Evolutionary conservation across 2,113 vertebrate genomes (phyloP), one percentile per base, ranked within the genome.

Genomic region (Apeltes quadracus): DNA sequence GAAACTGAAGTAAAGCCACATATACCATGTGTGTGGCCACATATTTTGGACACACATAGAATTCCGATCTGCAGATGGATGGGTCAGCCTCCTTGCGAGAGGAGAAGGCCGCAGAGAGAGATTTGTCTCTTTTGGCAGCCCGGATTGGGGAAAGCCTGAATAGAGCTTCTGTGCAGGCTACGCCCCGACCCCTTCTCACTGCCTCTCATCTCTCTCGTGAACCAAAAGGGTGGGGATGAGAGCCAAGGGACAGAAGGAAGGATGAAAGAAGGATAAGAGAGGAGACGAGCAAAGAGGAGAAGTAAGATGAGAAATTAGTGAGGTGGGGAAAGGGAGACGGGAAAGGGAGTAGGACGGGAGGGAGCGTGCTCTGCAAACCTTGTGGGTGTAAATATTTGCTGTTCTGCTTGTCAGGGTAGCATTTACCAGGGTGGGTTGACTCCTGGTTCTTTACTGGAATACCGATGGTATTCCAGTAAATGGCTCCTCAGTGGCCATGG

Each of bases 321-420:
- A 46, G 34, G 50, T 61, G 68, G 43, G 76, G 74, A 81, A 72
- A 66, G 44, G 25, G 32, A 53, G 53, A 78, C 29, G 69, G 22
- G 41, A 74, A 66, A 68, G 59, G 58, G 63, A 67, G 25, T 72
- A 54, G n/a, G 44, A 77, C 80, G 68, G 69, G 65, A 50, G 39
- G 75, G 66, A 75, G 75, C 43, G 72, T 53, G 79, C 73, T 55
- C 50, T 53, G 88, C 65, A 83, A 72, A 89, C 78, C 78, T 75
- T 78, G 80, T 75, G 64, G 87, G 88, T 87, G 91, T 93, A 93
- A 94, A 94, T 94, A 92, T 94, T 94, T 93, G 91, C 92, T 89
- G 88, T 94, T 93, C 93, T 87, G 90, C 91, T 94, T 93, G 92
- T 93, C 92, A 89, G 88, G 79, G 87, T 86, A 84, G 91, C 86